These are phyloP conservation scores for Vanessa tameamea DNA, from an alignment of 1,140 invertebrate species.

Conservation along the genomic window DNA sequence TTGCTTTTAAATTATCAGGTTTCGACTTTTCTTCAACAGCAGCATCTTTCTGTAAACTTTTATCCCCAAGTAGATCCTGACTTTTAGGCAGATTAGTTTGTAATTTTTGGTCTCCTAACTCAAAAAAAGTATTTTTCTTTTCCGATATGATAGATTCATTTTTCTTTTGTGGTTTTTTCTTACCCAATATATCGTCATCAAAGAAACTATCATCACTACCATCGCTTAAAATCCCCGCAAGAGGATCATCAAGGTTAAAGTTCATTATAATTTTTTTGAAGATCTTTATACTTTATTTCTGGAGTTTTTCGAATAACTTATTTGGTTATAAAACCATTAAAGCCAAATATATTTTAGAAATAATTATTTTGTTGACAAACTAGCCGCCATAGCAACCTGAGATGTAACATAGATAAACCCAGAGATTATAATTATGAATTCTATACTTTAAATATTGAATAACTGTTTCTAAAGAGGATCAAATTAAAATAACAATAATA, in stretches of 20 bases:
- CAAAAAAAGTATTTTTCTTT: conserved; percentile 71
- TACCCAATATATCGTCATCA: conserved; percentile 75
- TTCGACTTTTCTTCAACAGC: background rate
- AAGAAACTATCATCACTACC: conserved; percentile 80
- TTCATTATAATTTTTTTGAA: conserved; percentile 61
- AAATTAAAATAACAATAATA: background rate
- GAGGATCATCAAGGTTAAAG: conserved; percentile 77
- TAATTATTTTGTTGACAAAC: conserved; percentile 50
- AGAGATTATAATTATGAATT: background rate
- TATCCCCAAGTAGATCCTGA: conserved; percentile 24
- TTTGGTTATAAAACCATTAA: background rate
- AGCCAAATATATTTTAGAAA: conserved; percentile 49
- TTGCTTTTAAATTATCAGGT: conserved; percentile 35
- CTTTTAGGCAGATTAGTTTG: conserved; percentile 25
- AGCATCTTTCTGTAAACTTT: conserved; percentile 3
- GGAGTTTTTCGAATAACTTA: background rate
- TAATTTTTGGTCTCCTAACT: conserved; percentile 54
- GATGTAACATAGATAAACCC: background rate
- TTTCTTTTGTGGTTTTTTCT: conserved; percentile 64
- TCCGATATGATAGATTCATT: conserved; percentile 50
- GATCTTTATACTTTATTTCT: background rate
- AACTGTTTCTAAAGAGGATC: background rate
- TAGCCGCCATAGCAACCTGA: conserved; percentile 53
- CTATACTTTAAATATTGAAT: background rate
- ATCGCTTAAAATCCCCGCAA: conserved; percentile 79